Percentiles rank a stretch among this genome's conserved stretches.
phyloP scores from a whole-genome alignment of 2,888 invertebrate genomes.

The Euzetes globulus region DNA sequence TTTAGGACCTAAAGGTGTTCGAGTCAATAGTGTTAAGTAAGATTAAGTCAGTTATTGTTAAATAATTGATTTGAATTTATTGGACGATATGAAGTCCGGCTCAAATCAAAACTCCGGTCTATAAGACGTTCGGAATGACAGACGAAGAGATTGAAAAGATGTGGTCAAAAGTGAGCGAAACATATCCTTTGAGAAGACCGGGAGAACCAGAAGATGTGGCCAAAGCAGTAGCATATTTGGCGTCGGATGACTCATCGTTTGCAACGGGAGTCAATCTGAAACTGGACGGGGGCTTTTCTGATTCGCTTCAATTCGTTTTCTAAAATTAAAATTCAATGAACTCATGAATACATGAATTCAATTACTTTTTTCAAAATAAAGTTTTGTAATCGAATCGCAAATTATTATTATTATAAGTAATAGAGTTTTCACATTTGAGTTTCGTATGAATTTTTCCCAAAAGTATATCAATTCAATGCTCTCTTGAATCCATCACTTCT shows the following conservation, averaged over 20 bases:
- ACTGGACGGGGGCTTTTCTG: conserved; percentile 26
- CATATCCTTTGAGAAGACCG: conserved; percentile 5
- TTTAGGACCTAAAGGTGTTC: conserved; percentile 21
- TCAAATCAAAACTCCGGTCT: conserved; percentile 15
- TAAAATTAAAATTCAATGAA: background rate
- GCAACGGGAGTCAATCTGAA: conserved; percentile 9
- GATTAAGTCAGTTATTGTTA: background rate
- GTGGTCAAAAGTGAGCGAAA: conserved; percentile 23
- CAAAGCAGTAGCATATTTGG: conserved; percentile 26
- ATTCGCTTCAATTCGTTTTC: conserved; percentile 23
- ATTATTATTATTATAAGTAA: conserved; percentile 4
- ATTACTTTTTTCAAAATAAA: conserved; percentile 10
- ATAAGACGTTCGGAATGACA: conserved; percentile 1
- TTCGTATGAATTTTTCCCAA: background rate
- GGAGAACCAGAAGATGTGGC: conserved; percentile 34
- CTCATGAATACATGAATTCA: background rate
- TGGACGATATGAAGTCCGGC: background rate
- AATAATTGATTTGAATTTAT: background rate
- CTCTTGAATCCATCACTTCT: too few species aligned
- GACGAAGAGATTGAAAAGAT: background rate
- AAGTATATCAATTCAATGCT: conserved; percentile 1
- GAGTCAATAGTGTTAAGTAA: conserved; percentile 25
- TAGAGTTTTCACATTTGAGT: background rate
- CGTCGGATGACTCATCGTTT: conserved; percentile 28
- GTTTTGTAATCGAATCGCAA: conserved; percentile 1